Base-by-base conservation (phyloP, 2,797 vertebrate species). In the Acanthurus lineatus region DNA sequence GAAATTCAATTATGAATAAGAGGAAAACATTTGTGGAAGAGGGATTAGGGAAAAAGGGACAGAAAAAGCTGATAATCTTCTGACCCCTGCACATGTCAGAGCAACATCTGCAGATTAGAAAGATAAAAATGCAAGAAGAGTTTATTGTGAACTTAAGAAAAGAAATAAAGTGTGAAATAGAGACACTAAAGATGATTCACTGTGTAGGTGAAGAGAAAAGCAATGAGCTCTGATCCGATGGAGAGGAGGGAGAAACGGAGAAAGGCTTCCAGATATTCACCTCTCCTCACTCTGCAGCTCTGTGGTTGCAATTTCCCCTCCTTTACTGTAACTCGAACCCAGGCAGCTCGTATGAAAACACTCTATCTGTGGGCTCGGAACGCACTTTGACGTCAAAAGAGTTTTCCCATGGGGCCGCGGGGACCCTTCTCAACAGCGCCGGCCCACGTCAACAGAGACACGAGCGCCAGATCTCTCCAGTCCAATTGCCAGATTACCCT, bases 361-460 rank as follows among this genome's bases (percentile, higher is more conserved):
- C 77, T 79, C 58, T 71, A 85, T 90, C 86, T 77, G 79, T 70
- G 85, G 85, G 86, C 86, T 88, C 56, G 73, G 71, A 87, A 71
- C 76, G 64, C 73, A 38, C 84, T 82, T 86, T 94, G 94, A 95
- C 92, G 94, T 95, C 94, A 95, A 86, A 19, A 90, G 89, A 76
- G 74, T 89, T 92, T 90, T 90, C 91, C 91, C 92, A 17, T 32
- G 91, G 85, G 93, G 85, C 88, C 75, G 3, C 58, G 47, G 91
- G 92, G 89, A 93, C 88, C 85, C 85, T 91, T 80, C 83, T 88
- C 85, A 53, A 61, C 70, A 74, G 64, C 44, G 6, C 57, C 80
- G 67, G 79, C 86, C 77, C 88, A 90, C 83, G 80, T 93, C 89
- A 92, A 77, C 32, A 44, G 67, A 72, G 67, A 76, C 19, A 35